phyloP scores from a whole-genome alignment of 2,888 invertebrate genomes.

The Diabrotica balteata region DNA sequence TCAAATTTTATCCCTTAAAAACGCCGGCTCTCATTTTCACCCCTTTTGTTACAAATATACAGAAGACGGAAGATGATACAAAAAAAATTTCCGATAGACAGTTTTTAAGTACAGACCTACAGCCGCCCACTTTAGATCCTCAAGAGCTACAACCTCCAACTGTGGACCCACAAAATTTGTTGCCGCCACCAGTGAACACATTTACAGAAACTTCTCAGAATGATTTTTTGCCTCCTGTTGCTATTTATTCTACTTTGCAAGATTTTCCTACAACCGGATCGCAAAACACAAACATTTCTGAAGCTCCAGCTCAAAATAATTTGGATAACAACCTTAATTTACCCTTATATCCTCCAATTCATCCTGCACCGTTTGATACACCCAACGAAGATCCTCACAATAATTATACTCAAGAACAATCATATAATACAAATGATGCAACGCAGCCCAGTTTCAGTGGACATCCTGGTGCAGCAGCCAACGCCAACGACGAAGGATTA shows the following conservation, averaged over 20 bases:
- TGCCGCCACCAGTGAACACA: not conserved
- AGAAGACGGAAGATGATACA: slow-evolving; percentile 5
- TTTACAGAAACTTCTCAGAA: not conserved
- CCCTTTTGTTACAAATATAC: slow-evolving; percentile 3
- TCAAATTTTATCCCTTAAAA: slow-evolving; percentile 40
- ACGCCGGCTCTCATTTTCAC: slow-evolving; percentile 9
- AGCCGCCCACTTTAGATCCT: slow-evolving; percentile 27
- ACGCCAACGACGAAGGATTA: slow-evolving; percentile 30
- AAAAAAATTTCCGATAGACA: slow-evolving; percentile 24
- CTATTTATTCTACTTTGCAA: slow-evolving; percentile 19
- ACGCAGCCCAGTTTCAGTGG: not conserved
- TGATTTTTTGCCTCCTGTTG: slow-evolving; percentile 3
- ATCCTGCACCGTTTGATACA: slow-evolving; percentile 6
- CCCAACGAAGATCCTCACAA: not conserved
- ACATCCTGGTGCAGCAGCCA: slow-evolving; percentile 5
- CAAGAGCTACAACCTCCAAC: slow-evolving; percentile 16
- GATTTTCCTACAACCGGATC: slow-evolving; percentile 4
- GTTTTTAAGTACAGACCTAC: slow-evolving; percentile 26
- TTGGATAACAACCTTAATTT: slow-evolving; percentile 2
- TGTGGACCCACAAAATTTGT: slow-evolving; percentile 6
- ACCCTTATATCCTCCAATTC: slow-evolving; percentile 27
- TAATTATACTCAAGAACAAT: no score
- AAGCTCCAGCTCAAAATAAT: not conserved
- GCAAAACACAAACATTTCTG: not conserved
- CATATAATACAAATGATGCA: not conserved